These are phyloP conservation scores for Micronycteris hirsuta DNA, from an alignment of 2,113 vertebrate species.

Conservation along the genomic window DNA sequence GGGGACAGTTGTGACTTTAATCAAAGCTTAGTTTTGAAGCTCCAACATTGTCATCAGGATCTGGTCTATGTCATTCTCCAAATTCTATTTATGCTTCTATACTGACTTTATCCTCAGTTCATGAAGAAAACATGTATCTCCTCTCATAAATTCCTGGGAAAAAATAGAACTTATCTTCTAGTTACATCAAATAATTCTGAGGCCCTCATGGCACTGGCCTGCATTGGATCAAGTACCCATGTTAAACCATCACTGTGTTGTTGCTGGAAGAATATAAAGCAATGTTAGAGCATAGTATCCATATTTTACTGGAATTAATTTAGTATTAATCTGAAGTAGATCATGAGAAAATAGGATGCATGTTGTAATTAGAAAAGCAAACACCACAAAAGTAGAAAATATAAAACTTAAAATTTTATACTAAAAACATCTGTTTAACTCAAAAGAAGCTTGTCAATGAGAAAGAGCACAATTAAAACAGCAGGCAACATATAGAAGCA, in stretches of 20 bases:
- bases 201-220: too few relatives aligned
- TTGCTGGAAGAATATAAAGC: background rate
- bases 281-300: background rate
- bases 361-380: background rate
- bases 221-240: background rate
- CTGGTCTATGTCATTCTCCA: background rate
- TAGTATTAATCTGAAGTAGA: background rate
- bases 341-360: background rate
- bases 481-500: too few relatives aligned
- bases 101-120: background rate
- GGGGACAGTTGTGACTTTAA: background rate
- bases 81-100: background rate
- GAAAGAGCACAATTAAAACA: background rate
- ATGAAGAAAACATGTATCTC: background rate
- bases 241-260: background rate
- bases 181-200: background rate
- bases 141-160: background rate
- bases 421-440: background rate
- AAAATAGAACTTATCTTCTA: background rate
- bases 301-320: background rate
- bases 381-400: background rate
- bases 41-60: background rate
- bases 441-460: background rate
- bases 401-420: background rate
- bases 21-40: background rate